These are phyloP conservation scores for Saguinus imperator DNA, from an alignment of 2,113 vertebrate species.

Conservation along the genomic window DNA sequence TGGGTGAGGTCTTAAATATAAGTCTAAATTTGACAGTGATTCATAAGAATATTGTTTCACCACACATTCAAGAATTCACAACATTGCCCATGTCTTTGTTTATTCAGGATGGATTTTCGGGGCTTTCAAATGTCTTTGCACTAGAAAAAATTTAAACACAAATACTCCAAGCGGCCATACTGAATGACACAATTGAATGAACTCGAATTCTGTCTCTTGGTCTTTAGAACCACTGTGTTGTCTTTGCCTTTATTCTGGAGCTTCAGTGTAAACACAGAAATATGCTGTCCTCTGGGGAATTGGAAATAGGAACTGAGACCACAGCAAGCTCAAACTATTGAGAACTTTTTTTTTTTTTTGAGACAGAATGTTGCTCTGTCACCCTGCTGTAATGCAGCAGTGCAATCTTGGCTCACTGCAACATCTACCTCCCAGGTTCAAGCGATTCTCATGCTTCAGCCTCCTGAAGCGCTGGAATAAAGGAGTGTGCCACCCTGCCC, in stretches of 20 bases:
- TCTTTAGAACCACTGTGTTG: neutral
- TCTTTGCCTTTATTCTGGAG: neutral
- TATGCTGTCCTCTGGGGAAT: neutral
- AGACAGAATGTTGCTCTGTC: no score
- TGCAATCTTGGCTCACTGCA: no score
- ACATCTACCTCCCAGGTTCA: no score
- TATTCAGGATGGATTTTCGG: neutral
- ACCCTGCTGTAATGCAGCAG: no score
- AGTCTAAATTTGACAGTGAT: neutral
- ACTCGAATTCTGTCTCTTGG: neutral
- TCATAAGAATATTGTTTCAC: neutral
- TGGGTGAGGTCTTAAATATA: neutral
- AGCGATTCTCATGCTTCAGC: no score
- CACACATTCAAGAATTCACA: neutral
- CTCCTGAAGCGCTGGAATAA: no score
- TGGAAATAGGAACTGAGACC: neutral
- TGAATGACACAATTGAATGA: neutral
- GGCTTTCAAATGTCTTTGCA: neutral
- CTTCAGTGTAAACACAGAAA: neutral
- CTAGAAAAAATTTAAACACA: neutral
- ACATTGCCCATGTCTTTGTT: neutral
- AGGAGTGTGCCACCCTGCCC: no score
- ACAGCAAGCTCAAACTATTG: neutral
- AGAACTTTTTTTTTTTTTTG: neutral
- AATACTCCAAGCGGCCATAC: neutral